These are phyloP conservation scores for Telmatherina bonti DNA, from an alignment of 2,797 vertebrate species.

Conservation along the genomic window DNA sequence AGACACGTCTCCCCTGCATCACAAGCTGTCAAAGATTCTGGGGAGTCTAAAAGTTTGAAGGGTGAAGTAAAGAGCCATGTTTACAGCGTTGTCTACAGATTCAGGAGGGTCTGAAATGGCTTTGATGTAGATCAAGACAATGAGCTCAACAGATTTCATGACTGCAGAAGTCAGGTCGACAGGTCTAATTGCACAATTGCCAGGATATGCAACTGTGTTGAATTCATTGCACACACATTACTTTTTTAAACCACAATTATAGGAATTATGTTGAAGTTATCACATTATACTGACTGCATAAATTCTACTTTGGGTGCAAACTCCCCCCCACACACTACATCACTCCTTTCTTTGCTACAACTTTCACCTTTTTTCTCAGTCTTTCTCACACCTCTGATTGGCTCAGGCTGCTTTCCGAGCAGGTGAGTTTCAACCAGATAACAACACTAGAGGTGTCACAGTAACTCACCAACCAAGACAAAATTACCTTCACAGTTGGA, in stretches of 20 bases:
- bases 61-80: no score
- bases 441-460: not conserved
- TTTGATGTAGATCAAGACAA: no score
- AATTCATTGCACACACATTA: not conserved
- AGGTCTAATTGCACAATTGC: no score
- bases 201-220: not conserved
- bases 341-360: conserved; percentile 1
- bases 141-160: no score
- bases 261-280: not conserved
- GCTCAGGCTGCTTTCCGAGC: conserved; percentile 4
- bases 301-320: conserved; percentile 2
- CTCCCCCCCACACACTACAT: not conserved
- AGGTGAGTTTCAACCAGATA: conserved; percentile 32
- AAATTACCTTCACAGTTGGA: conserved; percentile 14
- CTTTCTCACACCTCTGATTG: conserved; percentile 27
- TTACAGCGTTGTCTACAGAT: no score
- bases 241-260: not conserved
- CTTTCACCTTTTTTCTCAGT: conserved; percentile 12
- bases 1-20: no score
- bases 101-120: no score
- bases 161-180: no score
- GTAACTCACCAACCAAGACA: conserved; percentile 15
- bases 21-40: no score
- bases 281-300: no score
- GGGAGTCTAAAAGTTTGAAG: no score